phyloP scores from a whole-genome alignment of 2,888 invertebrate genomes.

The Ferdinandea cuprea region DNA sequence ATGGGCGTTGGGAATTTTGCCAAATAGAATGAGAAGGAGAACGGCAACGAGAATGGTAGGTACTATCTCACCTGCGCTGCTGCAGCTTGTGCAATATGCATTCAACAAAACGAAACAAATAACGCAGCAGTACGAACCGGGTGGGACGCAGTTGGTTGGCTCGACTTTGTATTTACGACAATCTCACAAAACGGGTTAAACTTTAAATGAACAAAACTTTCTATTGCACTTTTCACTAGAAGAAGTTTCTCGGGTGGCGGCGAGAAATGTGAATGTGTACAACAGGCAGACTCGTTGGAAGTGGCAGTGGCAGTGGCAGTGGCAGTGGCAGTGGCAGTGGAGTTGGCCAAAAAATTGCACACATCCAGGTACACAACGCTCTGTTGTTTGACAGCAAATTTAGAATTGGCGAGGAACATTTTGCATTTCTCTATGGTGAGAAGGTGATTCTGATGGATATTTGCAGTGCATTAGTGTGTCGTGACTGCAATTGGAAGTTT shows the following conservation, averaged over 20 bases:
- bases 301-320: too few relatives aligned
- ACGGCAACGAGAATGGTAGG: too few relatives aligned
- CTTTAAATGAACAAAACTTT: constrained; percentile 74
- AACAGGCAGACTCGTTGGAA: too few relatives aligned
- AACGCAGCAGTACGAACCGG: neutral
- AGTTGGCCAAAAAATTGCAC: constrained; percentile 66
- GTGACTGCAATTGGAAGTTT: constrained; percentile 29
- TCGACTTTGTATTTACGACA: constrained; percentile 74
- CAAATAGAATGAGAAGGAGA: constrained; percentile 39
- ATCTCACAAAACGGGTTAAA: constrained; percentile 68
- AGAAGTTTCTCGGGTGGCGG: constrained; percentile 52
- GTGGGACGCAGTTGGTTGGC: constrained; percentile 36
- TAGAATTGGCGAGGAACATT: constrained; percentile 41
- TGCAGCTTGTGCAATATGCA: constrained; percentile 37
- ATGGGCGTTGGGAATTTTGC: constrained; percentile 11
- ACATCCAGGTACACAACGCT: constrained; percentile 45
- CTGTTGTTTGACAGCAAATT: constrained; percentile 61
- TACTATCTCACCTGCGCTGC: constrained; percentile 55
- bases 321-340: constrained; percentile 1
- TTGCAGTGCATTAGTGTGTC: constrained; percentile 54
- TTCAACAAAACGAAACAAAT: constrained; percentile 7
- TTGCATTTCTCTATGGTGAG: constrained; percentile 36
- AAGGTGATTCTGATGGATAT: constrained; percentile 69
- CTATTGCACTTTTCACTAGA: constrained; percentile 57
- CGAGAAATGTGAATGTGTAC: constrained; percentile 23